Evolutionary conservation across 2,797 vertebrate species (phyloP), one percentile per base, ranked within the genome.

Genomic region (Botia kubotai): DNA sequence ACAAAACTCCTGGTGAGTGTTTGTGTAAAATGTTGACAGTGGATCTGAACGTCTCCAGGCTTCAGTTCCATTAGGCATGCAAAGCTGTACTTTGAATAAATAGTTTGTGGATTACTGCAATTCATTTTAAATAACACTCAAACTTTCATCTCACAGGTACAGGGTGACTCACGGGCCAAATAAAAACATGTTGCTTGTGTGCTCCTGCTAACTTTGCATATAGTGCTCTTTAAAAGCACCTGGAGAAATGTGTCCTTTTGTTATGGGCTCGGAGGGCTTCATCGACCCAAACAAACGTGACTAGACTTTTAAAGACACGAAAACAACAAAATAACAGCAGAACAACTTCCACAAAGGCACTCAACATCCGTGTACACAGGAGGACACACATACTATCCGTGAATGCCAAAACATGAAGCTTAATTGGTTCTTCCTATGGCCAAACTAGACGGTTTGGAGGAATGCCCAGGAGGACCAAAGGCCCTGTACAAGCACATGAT

Each of bases 61-160:
- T 62, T 16, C 39, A 33, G 39, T 70, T 43, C 17, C 6, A 21
- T 33, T 0, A 3, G 10, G 50, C 21, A 29, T 26, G 16, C 36
- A 55, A 68, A 77, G 65, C 14, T 36, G 26, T 53, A 50, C 52
- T 78, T 70, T 78, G 16, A 39, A 70, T 11, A 62, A 70, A 77
- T 26, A 17, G 75, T 57, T 68, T 53, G 72, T 63, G 72, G n/a
- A 13, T 36, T 55, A 12, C 63, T 53, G 21, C 17, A 33, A 21
- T n/a, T 8, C 29, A 53, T 46, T 67, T 75, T 53, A 57, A 57
- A 57, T 29, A 43, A 43, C 19, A 43, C 74, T 76, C 48, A 17
- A n/a, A 17, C 8, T 67, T 70, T 29, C 13, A 29, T 48, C 21
- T 60, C 23, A 21, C 14, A 74, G 14, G 39, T 39, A 60, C 52